Evolutionary conservation across 2,888 invertebrate genomes (phyloP).

Genomic region (Syritta pipiens): DNA sequence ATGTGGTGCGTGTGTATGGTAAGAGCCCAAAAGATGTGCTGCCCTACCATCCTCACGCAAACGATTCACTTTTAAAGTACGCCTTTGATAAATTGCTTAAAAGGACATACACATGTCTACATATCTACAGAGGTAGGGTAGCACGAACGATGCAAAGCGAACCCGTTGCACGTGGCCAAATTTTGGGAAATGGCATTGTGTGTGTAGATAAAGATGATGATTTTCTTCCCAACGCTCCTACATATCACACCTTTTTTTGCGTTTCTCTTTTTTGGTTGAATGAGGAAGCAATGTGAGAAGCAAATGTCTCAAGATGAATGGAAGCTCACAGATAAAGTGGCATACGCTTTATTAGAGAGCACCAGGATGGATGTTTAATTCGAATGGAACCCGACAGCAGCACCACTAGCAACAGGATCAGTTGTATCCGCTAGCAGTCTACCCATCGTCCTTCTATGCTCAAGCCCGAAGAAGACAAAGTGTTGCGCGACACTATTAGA

Average conservation of each 20-base stretch:
- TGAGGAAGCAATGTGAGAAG: conserved; percentile 49
- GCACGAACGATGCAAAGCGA: conserved; percentile 30
- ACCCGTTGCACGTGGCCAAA: conserved; percentile 43
- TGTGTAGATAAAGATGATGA: conserved; percentile 30
- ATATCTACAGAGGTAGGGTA: neutral
- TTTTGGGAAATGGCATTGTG: conserved; percentile 17
- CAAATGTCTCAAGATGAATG: conserved; percentile 69
- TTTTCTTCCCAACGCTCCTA: neutral
- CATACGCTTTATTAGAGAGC: conserved; percentile 70
- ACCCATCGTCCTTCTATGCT: conserved; percentile 19
- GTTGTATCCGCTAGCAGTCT: neutral
- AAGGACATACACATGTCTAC: conserved; percentile 6
- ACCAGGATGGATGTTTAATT: conserved; percentile 66
- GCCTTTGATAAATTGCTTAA: conserved; percentile 57
- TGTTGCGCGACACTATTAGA: conserved; percentile 65
- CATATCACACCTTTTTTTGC: conserved; percentile 2
- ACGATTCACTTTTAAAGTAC: conserved; percentile 52
- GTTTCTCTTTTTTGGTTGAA: neutral
- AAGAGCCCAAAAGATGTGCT: neutral
- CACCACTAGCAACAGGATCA: conserved; percentile 43
- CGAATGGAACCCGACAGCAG: conserved; percentile 62
- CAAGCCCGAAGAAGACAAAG: conserved; percentile 56
- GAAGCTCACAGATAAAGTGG: conserved; percentile 69
- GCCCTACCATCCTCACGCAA: conserved; percentile 8
- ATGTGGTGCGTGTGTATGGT: conserved; percentile 43